These are phyloP conservation scores for Antheraea yamamai DNA, from an alignment of 2,888 invertebrate species.

Conservation along the genomic window DNA sequence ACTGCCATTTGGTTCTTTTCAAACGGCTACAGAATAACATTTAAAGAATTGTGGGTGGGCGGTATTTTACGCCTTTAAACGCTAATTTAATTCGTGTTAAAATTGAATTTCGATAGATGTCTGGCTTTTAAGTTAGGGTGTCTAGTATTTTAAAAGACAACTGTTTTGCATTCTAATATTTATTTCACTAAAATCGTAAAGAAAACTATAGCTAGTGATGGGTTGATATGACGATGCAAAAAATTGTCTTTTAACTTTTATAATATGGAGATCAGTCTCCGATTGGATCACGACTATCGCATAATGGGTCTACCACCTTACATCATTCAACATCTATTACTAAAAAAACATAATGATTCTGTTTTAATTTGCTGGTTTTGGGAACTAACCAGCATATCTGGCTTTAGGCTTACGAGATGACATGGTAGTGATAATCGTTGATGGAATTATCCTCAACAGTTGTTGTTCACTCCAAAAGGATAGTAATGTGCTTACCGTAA, in stretches of 20 bases:
- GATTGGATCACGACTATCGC: too few species aligned
- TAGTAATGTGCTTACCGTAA: too few species aligned
- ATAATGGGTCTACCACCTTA: too few species aligned
- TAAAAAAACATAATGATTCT: too few species aligned
- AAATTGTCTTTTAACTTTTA: background rate
- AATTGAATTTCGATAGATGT: conserved; percentile 37
- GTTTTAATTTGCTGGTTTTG: too few species aligned
- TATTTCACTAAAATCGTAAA: background rate
- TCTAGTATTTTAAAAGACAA: conserved; percentile 23
- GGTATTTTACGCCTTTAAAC: background rate
- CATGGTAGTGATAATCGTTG: too few species aligned
- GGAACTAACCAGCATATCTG: too few species aligned
- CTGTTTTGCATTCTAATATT: background rate
- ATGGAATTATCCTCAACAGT: too few species aligned
- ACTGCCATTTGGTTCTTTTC: conserved; percentile 14
- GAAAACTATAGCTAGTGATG: background rate
- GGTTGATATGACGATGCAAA: background rate
- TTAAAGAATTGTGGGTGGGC: background rate
- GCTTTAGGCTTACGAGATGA: too few species aligned
- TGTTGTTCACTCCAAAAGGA: too few species aligned
- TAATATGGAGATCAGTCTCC: too few species aligned
- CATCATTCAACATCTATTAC: too few species aligned
- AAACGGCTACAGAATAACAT: conserved; percentile 13
- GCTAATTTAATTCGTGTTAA: conserved; percentile 27
- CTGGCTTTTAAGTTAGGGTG: conserved; percentile 34